A percentile compares a stretch with the other conserved stretches of the same genome.
Conservation (phyloP, 2,888 invertebrate genomes). For the Drosophila neutralis region DNA sequence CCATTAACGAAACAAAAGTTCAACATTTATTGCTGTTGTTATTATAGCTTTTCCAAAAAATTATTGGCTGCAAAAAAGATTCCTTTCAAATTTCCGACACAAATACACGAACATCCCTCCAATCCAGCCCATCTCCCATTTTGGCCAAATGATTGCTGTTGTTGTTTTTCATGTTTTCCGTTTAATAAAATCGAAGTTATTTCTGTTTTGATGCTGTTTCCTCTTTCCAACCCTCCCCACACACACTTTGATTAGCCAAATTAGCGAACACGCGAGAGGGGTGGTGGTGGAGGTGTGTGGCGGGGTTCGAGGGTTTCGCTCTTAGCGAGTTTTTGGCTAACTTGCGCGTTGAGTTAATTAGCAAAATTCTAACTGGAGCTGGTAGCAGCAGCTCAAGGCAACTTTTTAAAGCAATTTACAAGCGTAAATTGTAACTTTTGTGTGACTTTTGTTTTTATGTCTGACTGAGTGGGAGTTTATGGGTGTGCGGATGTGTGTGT, state of each 20-base stretch:
- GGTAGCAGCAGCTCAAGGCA: conserved; percentile 58
- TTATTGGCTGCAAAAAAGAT: conserved; percentile 64
- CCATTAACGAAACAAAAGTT: conserved; percentile 63
- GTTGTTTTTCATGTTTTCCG: conserved; percentile 63
- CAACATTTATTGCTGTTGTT: conserved; percentile 73
- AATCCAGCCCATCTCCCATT: neutral
- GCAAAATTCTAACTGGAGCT: conserved; percentile 68
- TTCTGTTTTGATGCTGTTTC: conserved; percentile 40
- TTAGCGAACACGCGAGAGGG: conserved; percentile 61
- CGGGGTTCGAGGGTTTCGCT: conserved; percentile 12
- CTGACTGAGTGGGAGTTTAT: neutral
- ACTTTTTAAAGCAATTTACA: conserved; percentile 80
- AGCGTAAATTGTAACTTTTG: conserved; percentile 79
- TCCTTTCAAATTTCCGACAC: conserved; percentile 63
- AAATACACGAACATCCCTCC: neutral
- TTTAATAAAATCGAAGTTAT: conserved; percentile 75
- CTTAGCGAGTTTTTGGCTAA: conserved; percentile 45
- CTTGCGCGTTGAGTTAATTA: conserved; percentile 76
- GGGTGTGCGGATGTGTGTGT: neutral
- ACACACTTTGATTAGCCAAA: conserved; percentile 74
- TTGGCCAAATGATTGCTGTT: conserved; percentile 17
- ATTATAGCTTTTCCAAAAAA: conserved; percentile 62
- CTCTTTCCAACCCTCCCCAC: conserved; percentile 12
- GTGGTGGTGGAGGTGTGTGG: neutral
- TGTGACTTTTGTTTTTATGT: conserved; percentile 52